phyloP scores from a whole-genome alignment of 2,797 vertebrate genomes.

The Hyperoplus immaculatus region DNA sequence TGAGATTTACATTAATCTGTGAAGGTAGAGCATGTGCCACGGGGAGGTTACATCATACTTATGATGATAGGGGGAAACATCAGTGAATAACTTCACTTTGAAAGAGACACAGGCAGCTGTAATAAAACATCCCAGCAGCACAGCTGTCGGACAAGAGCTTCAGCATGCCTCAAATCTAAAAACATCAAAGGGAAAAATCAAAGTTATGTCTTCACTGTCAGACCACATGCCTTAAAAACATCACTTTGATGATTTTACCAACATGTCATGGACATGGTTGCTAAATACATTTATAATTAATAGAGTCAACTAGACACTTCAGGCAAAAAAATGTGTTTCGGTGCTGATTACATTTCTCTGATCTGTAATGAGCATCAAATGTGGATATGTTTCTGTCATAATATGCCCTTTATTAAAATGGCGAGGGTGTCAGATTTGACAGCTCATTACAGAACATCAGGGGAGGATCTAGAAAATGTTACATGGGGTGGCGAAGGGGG shows the following conservation, averaged over 20 bases:
- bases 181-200: background rate
- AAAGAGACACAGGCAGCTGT: slow-evolving; percentile 26
- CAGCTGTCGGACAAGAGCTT: slow-evolving; percentile 16
- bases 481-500: too few relatives aligned
- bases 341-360: too few relatives aligned
- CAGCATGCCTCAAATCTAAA: slow-evolving; percentile 6
- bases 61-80: background rate
- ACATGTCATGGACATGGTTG: background rate
- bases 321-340: background rate
- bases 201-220: background rate
- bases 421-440: background rate
- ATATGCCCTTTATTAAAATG: background rate
- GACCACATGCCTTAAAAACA: background rate
- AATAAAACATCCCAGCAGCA: slow-evolving; percentile 23
- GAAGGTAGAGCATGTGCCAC: slow-evolving; percentile 2
- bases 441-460: background rate
- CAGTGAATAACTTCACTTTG: slow-evolving; percentile 49
- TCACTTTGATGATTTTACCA: too few relatives aligned
- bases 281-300: background rate
- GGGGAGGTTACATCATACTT: slow-evolving; percentile 38
- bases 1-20: slow-evolving; percentile 46
- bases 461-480: too few relatives aligned
- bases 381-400: background rate
- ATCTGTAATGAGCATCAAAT: background rate
- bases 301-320: background rate